A percentile compares a stretch with the other conserved stretches of the same genome.
Conservation (phyloP, 2,113 vertebrate species). For the Scytalopus superciliaris region DNA sequence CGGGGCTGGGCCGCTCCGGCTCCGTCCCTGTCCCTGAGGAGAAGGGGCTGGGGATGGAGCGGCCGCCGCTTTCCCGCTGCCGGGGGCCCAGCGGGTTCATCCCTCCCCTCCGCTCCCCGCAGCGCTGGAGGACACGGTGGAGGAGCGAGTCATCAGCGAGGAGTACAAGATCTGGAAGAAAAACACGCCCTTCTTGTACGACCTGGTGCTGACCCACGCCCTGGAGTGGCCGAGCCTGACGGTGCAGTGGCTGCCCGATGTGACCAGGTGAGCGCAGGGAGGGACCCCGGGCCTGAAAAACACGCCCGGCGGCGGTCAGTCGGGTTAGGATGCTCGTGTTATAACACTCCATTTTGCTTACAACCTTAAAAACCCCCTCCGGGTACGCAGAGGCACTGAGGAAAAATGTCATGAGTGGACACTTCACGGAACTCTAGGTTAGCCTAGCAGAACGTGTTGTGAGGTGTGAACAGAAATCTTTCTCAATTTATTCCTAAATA, state of each 20-base stretch:
- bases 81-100: too few relatives aligned
- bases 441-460: not conserved
- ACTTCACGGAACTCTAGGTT: not conserved
- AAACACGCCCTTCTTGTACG: slow-evolving; percentile 91
- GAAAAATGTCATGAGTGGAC: not conserved
- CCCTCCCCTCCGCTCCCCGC: too few relatives aligned
- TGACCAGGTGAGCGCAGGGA: slow-evolving; percentile 80
- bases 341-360: not conserved
- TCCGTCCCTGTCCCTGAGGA: not conserved
- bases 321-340: not conserved
- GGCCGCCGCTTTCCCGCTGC: not conserved
- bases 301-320: too few relatives aligned
- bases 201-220: slow-evolving; percentile 91
- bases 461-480: not conserved
- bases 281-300: too few relatives aligned
- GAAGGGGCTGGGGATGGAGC: not conserved
- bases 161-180: slow-evolving; percentile 98
- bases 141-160: slow-evolving; percentile 91
- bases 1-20: not conserved
- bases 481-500: not conserved
- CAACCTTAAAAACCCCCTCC: fast-evolving
- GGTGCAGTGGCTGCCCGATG: slow-evolving; percentile 91
- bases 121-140: slow-evolving; percentile 92
- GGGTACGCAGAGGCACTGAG: not conserved
- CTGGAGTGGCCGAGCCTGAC: slow-evolving; percentile 94